Percentiles rank a stretch among this genome's conserved stretches.
phyloP scores from a whole-genome alignment of 2,797 vertebrate genomes.

The Myripristis jacobus region DNA sequence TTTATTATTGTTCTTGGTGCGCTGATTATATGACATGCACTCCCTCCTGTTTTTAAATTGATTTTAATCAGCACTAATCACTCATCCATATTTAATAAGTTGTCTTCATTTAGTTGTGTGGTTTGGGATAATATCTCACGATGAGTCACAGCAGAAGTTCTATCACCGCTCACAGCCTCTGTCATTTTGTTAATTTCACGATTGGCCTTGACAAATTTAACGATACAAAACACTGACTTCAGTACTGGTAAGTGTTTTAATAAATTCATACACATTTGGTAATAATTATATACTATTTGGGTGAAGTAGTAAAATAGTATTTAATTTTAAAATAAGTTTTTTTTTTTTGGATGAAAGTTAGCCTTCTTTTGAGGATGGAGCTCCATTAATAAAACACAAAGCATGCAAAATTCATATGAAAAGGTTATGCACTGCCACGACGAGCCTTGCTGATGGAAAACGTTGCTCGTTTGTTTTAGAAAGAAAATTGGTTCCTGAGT shows the following conservation, averaged over 20 bases:
- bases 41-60: constrained; percentile 42
- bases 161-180: not conserved
- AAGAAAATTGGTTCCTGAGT: constrained; percentile 38
- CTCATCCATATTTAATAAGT: constrained; percentile 59
- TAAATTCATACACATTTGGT: not conserved
- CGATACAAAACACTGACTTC: constrained; percentile 5
- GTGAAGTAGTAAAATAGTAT: not conserved
- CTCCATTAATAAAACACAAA: constrained; percentile 33
- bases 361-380: constrained; percentile 11
- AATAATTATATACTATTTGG: not conserved
- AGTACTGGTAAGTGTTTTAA: constrained; percentile 4
- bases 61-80: constrained; percentile 58
- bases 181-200: not conserved
- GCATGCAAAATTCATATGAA: constrained; percentile 22
- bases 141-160: constrained; percentile 20
- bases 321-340: not conserved
- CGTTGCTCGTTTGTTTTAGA: constrained; percentile 37
- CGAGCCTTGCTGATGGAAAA: constrained; percentile 27
- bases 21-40: constrained; percentile 6
- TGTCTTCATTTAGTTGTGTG: constrained; percentile 32
- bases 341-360: not conserved
- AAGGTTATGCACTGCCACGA: constrained; percentile 9
- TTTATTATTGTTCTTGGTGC: not conserved
- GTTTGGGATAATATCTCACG: too few species aligned
- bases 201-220: not conserved